Evolutionary conservation across 2,888 invertebrate species (phyloP), one percentile per base, ranked within the genome.

Genomic region (Chrysolina haemoptera): DNA sequence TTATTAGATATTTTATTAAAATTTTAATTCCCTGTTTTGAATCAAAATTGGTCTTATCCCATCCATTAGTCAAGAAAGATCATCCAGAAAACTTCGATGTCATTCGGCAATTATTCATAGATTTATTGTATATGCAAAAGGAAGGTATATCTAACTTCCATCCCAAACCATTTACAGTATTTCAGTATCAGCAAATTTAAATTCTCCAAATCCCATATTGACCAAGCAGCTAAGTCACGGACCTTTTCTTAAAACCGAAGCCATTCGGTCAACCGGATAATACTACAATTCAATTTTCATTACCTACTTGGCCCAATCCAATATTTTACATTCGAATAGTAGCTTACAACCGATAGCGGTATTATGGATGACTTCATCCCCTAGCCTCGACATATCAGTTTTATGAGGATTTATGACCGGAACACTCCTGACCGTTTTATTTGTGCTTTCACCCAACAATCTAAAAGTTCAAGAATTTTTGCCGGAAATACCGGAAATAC

Each of bases 171-270:
- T 84, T 83, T 84, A 82, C 85, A 84, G 82, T 85, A 85, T 85
- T 83, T 86, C 85, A 85, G 86, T 82, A 85, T 87, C 87, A 87
- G 87, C 87, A 85, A 86, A 86, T 87, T 86, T 85, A 85, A 86
- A 87, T 85, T 84, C 85, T 75, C 71, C 76, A 86, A 86, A 87
- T 87, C 87, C 84, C 82, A 86, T 86, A 86, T 86, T 84, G 86
- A 85, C 85, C 85, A 82, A 77, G 75, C 80, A 82, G 82, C 83
- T 85, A 84, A 84, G 81, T 81, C 82, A 79, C 76, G 79, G 80
- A 81, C 82, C 81, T 82, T 81, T 82, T 76, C 81, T 80, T 82
- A 81, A 83, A 80, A 76, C 83, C 76, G 77, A 75, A 81, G 79
- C 82, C 82, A 84, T 76, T 81, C 82, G 82, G 80, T 83, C 83